Base-by-base conservation (phyloP, 2,113 vertebrate species). In the Rhinopomastus cyanomelas region DNA sequence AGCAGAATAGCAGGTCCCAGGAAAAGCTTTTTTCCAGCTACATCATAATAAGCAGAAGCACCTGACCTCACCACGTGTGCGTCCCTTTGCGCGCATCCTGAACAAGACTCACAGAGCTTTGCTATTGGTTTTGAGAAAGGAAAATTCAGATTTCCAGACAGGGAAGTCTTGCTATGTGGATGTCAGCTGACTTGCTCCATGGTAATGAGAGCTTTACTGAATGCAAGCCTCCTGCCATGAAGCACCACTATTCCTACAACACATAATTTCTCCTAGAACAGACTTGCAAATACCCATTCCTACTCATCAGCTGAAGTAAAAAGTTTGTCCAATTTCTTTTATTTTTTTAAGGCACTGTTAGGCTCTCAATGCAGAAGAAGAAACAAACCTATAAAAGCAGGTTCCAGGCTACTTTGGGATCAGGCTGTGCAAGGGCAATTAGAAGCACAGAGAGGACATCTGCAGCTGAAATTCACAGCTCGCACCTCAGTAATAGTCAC, bases 401-500 rank as follows among this genome's bases (percentile, higher is more conserved):
- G 9, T 17, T 36, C 32, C 9, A 9, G 20, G 6, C 49, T 80
- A n/a, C n/a, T 53, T 44, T 64, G 46, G 46, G 15, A 76, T 52
- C 8, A 49, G 49, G 34, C 22, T 62, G 29, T 13, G 8, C 10
- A 83, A 72, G 27, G 69, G 36, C 48, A 67, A 9, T 67, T 13
- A 57, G 52, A 85, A 78, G 25, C 36, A 64, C 26, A 22, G 21
- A 67, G 69, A 75, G 25, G 9, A 83, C n/a, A 29, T 53, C 27
- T 92, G 36, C 67, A 92, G 51, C 42, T 89, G 75, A 87, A 85
- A 82, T 14, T 96, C 66, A 60, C 79, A 80, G 44, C 68, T 85
- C 72, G 76, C 62, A 86, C 51, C 80, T 84, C 46, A 39, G 55
- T 75, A 88, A 91, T 34, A 1, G 2, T 61, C 65, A 78, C 46